phyloP scores from a whole-genome alignment of 1,140 invertebrate genomes.

The Branchinecta lynchi region DNA sequence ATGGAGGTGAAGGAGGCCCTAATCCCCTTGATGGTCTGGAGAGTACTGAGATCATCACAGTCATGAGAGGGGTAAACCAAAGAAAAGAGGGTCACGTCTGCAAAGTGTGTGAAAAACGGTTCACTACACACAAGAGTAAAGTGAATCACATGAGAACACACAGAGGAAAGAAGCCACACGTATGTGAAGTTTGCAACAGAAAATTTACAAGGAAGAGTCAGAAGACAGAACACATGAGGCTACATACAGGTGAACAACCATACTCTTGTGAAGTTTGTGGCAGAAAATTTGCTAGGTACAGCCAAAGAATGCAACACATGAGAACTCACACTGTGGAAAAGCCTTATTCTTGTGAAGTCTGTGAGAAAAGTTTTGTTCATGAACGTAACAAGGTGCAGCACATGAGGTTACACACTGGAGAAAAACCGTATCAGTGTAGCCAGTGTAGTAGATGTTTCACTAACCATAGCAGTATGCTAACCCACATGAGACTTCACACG shows the following conservation, averaged over 20 bases:
- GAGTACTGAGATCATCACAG: no score
- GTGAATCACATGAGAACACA: neutral
- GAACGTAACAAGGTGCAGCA: conserved; percentile 61
- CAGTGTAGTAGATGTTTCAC: conserved; percentile 98
- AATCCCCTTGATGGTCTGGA: no score
- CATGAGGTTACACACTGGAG: conserved; percentile 81
- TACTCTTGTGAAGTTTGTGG: conserved; percentile 55
- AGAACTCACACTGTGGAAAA: conserved; percentile 50
- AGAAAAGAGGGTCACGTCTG: no score
- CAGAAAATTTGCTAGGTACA: conserved; percentile 40
- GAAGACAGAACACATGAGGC: conserved; percentile 52
- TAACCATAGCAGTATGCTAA: conserved; percentile 62
- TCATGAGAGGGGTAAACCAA: no score
- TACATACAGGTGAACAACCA: conserved; percentile 60
- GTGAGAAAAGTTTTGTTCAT: conserved; percentile 51
- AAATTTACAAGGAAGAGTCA: conserved; percentile 86
- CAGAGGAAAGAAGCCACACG: neutral
- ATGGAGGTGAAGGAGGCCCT: no score
- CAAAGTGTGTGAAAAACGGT: no score
- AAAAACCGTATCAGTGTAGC: conserved; percentile 95
- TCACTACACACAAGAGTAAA: no score
- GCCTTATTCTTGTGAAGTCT: conserved; percentile 56
- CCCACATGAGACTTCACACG: conserved; percentile 47
- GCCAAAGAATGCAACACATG: conserved; percentile 55
- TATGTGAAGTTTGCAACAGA: neutral